Percentiles rank a stretch among this genome's conserved stretches.
phyloP scores from a whole-genome alignment of 2,888 invertebrate species.

The Drepanosiphum platanoidis region DNA sequence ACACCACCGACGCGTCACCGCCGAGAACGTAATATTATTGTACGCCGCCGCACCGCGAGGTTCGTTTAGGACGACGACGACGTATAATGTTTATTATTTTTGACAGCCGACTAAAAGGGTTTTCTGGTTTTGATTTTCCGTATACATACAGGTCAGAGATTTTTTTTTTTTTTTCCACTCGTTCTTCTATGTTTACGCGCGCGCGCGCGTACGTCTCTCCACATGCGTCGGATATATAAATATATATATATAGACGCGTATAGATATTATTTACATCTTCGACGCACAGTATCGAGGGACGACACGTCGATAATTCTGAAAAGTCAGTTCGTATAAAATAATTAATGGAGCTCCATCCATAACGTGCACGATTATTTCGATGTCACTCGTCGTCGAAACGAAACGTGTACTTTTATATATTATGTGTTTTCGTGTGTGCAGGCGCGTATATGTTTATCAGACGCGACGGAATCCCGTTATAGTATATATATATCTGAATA shows the following conservation, averaged over 20 bases:
- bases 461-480: constrained; percentile 23
- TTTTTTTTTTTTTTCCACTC: constrained; percentile 31
- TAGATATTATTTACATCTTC: not conserved
- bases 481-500: not conserved
- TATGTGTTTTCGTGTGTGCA: not conserved
- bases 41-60: constrained; percentile 1
- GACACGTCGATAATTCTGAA: constrained; percentile 37
- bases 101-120: constrained; percentile 61
- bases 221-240: not conserved
- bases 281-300: not conserved
- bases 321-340: constrained; percentile 38
- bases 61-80: constrained; percentile 45
- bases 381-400: not conserved
- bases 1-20: too few species aligned
- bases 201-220: too few species aligned
- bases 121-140: constrained; percentile 57
- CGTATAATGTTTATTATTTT: constrained; percentile 57
- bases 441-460: not conserved
- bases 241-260: not conserved
- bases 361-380: constrained; percentile 19
- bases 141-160: constrained; percentile 3
- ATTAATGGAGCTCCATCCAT: constrained; percentile 35
- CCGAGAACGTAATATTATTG: too few species aligned
- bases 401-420: not conserved
- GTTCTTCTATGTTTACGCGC: not conserved